These are phyloP conservation scores for Anguilla japonica DNA, from an alignment of 2,113 vertebrate species.

Conservation along the genomic window DNA sequence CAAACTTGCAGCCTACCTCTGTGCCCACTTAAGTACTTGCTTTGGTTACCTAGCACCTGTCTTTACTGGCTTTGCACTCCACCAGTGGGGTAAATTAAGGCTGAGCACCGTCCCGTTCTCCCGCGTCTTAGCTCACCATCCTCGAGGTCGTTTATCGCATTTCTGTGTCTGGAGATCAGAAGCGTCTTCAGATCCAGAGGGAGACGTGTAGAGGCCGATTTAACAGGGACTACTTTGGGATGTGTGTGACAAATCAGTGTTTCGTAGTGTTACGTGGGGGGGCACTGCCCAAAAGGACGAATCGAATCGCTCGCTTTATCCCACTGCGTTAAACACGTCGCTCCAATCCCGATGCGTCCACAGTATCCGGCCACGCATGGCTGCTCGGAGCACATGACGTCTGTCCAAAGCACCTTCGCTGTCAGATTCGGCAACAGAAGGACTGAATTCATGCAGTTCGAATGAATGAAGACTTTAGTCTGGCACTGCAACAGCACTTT, in stretches of 20 bases:
- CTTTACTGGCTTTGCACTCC: constrained; percentile 56
- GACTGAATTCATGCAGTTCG: constrained; percentile 43
- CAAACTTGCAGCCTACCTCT: constrained; percentile 51
- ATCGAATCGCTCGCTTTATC: constrained; percentile 10
- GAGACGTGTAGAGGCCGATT: not conserved
- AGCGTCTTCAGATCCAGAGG: not conserved
- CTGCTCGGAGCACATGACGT: not conserved
- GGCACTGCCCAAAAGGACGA: constrained; percentile 6
- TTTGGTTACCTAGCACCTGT: constrained; percentile 85
- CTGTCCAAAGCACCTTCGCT: not conserved
- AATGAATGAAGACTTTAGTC: constrained; percentile 42
- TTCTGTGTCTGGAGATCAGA: constrained; percentile 8
- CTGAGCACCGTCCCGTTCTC: constrained; percentile 49
- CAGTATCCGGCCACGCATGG: not conserved
- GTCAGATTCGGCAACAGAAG: constrained; percentile 49
- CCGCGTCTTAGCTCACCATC: constrained; percentile 4
- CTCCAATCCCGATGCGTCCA: not conserved
- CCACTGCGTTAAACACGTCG: constrained; percentile 8
- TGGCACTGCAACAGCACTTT: constrained; percentile 79
- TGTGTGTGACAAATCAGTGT: constrained; percentile 8
- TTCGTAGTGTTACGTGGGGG: not conserved
- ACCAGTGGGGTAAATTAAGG: constrained; percentile 62
- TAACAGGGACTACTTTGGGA: not conserved
- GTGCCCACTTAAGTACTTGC: constrained; percentile 67
- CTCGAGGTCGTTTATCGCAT: constrained; percentile 32